A percentile compares a stretch with the other conserved stretches of the same genome.
Evolutionary conservation across 2,113 vertebrate species (phyloP).

Genomic region (Siniperca chuatsi): DNA sequence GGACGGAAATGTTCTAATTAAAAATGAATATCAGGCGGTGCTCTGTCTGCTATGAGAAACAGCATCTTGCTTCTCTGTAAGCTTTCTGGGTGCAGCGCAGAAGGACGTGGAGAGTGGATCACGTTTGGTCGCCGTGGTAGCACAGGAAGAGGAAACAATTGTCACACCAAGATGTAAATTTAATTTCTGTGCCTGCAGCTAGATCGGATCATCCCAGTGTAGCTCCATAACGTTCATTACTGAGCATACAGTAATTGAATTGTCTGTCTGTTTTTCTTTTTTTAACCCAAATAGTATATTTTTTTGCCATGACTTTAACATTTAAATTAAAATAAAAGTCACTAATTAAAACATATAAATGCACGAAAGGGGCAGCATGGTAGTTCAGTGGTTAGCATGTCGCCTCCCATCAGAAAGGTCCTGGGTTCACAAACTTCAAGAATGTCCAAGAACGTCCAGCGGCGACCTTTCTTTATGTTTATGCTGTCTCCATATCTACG

Average conservation of each 20-base stretch:
- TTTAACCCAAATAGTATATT: not conserved
- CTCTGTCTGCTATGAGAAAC: not conserved
- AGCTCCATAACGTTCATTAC: constrained; percentile 2
- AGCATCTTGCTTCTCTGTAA: not conserved
- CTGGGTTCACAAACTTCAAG: not conserved
- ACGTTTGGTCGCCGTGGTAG: constrained; percentile 21
- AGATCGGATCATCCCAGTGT: not conserved
- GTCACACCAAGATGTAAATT: constrained; percentile 44
- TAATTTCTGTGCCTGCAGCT: constrained; percentile 31
- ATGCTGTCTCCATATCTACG: too few species aligned
- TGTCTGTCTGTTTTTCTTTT: not conserved
- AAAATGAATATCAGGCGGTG: constrained; percentile 23
- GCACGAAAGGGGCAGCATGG: not conserved
- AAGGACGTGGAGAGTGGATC: not conserved
- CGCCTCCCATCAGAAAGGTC: not conserved
- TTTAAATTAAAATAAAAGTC: not conserved
- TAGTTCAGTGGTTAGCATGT: not conserved
- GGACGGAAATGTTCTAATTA: constrained; percentile 39
- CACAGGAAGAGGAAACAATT: constrained; percentile 41
- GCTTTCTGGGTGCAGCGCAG: constrained; percentile 13
- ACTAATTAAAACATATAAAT: not conserved
- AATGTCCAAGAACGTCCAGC: too few species aligned
- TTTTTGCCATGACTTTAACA: not conserved
- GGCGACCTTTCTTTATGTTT: too few species aligned
- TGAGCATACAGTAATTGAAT: constrained; percentile 6